A percentile compares a stretch with the other conserved stretches of the same genome.
Evolutionary conservation across 2,888 invertebrate genomes (phyloP).

Genomic region (Alentia gelatinosa): DNA sequence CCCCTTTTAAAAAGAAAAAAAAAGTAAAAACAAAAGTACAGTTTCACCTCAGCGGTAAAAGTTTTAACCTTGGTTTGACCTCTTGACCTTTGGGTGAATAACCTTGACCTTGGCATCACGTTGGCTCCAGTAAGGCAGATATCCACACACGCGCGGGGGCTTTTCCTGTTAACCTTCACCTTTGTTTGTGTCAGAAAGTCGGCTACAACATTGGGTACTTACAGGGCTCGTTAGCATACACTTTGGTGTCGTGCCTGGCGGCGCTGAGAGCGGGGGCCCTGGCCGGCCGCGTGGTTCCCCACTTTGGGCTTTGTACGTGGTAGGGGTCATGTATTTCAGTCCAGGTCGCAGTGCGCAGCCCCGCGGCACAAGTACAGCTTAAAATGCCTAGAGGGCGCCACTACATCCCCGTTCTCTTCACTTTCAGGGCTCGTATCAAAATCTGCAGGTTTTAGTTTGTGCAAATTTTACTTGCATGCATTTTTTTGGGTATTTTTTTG

Average conservation of each 20-base stretch:
- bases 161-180: background rate
- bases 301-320: no score
- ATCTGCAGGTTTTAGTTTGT: constrained; percentile 52
- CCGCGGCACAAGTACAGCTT: background rate
- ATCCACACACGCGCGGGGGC: background rate
- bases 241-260: no score
- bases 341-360: background rate
- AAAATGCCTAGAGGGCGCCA: background rate
- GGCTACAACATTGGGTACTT: background rate
- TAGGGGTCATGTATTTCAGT: constrained; percentile 40
- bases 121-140: constrained; percentile 46
- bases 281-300: no score
- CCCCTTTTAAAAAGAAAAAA: background rate
- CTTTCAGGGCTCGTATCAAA: constrained; percentile 39
- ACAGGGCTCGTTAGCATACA: background rate
- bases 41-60: constrained; percentile 28
- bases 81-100: constrained; percentile 34
- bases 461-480: constrained; percentile 52
- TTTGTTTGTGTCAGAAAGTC: background rate
- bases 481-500: constrained; percentile 11
- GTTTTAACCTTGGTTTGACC: constrained; percentile 7
- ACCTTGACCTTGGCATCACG: constrained; percentile 49
- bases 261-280: no score
- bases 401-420: background rate
- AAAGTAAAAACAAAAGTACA: background rate